Evolutionary conservation across 2,797 vertebrate species (phyloP), one percentile per base, ranked within the genome.

Genomic region (Cossypha niveicapilla): DNA sequence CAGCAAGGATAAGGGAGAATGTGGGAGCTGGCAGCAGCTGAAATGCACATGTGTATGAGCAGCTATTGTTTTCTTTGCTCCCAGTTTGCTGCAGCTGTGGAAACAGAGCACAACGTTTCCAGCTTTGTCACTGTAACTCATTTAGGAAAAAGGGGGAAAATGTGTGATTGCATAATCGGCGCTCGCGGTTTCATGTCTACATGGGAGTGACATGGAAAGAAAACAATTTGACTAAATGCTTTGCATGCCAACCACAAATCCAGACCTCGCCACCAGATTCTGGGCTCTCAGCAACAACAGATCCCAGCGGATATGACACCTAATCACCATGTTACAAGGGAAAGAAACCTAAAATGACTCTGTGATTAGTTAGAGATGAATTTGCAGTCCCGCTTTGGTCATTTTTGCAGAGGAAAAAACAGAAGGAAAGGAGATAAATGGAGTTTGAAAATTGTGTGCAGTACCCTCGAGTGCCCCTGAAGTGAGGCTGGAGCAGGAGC

Each of bases 21-120:
- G 28, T 58, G 81, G 84, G 56, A 86, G 79, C 3, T 17, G 3
- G 35, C 80, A 81, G 83, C 94, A 96, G 83, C 91, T 96, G 94
- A 90, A 88, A 88, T 25, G 58, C 94, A 95, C 30, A 77, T 92
- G 93, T 82, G 60, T 27, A 7, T 14, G 17, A 22, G 63, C 35
- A 57, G 62, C 74, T 78, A 90, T 94, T 96, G 76, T 87, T 95
- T 85, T 28, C 78, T 63, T 74, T 88, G 89, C 87, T 82, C 72
- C 44, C 39, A 27, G 80, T 39, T 57, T 9, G 13, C 54, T 61
- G 86, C 90, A 95, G 90, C 89, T 96, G 93, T 84, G 83, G 84
- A 92, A 91, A 94, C 32, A 68, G 63, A 91, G 72, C 58, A 48
- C 53, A 28, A 6, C 0, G 1, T 54, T 93, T 88, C 85, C 81